Conservation (phyloP, 2,113 vertebrate species). For the Paradisaea rubra region DNA sequence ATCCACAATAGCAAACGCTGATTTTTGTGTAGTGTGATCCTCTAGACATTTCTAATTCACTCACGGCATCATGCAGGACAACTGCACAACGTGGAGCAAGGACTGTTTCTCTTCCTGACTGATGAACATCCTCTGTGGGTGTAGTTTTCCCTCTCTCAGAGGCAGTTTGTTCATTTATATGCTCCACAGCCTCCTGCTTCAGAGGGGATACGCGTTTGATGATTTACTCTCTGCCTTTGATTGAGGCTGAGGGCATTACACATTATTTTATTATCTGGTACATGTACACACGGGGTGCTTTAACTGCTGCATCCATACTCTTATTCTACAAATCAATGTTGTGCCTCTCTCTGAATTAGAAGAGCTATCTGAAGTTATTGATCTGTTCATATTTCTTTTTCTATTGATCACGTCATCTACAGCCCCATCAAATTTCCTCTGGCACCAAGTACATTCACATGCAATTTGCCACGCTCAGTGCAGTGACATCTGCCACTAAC, state of each 20-base stretch:
- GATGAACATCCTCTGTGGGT: not conserved
- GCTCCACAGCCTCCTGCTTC: not conserved
- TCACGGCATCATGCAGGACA: not conserved
- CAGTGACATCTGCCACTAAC: not conserved
- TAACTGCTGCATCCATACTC: not conserved
- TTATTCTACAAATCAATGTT: slow-evolving; percentile 32
- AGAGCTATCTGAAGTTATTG: slow-evolving; percentile 8
- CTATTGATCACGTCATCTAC: not conserved
- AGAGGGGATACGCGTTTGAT: not conserved
- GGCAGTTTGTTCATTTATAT: not conserved
- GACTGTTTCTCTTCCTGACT: not conserved
- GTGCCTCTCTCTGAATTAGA: not conserved
- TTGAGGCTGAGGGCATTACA: not conserved
- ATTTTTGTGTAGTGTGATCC: not conserved
- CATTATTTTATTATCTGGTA: slow-evolving; percentile 30
- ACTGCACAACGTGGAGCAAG: fast-evolving
- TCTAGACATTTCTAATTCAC: not conserved
- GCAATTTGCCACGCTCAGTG: not conserved
- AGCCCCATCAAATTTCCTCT: not conserved
- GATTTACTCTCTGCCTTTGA: slow-evolving; percentile 37
- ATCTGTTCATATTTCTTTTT: slow-evolving; percentile 16
- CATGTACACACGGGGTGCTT: not conserved
- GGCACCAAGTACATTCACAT: not conserved
- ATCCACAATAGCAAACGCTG: fast-evolving
- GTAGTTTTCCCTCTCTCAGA: not conserved